A percentile compares a stretch with the other conserved stretches of the same genome.
Evolutionary conservation across 2,113 vertebrate genomes (phyloP).

Genomic region (Pygathrix nemaeus): DNA sequence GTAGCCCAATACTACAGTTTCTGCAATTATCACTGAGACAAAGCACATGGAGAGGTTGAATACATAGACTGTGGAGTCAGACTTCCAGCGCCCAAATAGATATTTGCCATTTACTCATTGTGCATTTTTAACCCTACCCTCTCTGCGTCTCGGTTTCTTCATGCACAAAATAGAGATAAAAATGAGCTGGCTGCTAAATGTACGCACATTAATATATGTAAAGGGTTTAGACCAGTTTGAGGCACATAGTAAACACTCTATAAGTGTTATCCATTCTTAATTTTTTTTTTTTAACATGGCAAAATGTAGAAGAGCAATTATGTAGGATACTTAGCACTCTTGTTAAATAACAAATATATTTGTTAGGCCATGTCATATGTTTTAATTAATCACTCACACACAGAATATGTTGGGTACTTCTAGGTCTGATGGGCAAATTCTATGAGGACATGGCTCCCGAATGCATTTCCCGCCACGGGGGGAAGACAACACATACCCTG

Average conservation of each 20-base stretch:
- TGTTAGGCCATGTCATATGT: neutral
- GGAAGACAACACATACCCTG: accelerated
- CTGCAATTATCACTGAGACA: accelerated
- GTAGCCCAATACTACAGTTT: accelerated
- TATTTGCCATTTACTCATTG: neutral
- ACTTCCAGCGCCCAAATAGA: neutral
- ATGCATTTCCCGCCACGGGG: neutral
- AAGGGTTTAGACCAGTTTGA: neutral
- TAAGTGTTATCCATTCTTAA: neutral
- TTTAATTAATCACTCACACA: neutral
- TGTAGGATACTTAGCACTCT: neutral
- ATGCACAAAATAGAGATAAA: neutral
- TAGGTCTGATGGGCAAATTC: neutral
- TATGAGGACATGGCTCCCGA: neutral
- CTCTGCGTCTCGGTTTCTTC: neutral
- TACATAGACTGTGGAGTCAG: neutral
- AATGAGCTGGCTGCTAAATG: neutral
- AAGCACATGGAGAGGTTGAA: accelerated
- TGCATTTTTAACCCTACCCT: neutral
- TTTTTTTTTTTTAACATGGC: neutral
- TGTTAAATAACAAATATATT: neutral
- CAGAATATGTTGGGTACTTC: neutral
- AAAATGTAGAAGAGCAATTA: neutral
- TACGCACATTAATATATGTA: neutral
- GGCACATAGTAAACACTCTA: accelerated